Evolutionary conservation across 2,797 vertebrate genomes (phyloP), one percentile per base, ranked within the genome.

Genomic region (Paguma larvata): DNA sequence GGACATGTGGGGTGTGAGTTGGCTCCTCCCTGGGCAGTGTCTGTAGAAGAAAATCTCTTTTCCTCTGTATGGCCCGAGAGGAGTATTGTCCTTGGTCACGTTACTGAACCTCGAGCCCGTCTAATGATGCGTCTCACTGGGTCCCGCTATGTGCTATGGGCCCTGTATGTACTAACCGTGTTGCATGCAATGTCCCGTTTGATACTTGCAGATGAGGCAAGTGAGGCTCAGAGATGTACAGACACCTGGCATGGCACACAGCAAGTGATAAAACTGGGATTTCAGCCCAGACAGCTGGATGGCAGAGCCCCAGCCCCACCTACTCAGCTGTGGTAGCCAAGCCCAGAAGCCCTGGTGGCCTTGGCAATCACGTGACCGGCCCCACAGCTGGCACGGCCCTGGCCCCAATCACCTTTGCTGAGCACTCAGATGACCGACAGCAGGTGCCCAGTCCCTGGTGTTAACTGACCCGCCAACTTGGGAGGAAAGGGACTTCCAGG

Each of bases 61-160:
- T 59, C 23, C n/a, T 82, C 53, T 46, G 32, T 15, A 3, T 1
- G 10, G 2, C 19, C 62, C 0, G 3, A 1, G 5, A 1, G 8
- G 51, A 32, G 38, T 10, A 21, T 2, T 48, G 38, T 2, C 12
- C 38, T 78, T 18, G 65, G 72, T 88, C 12, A 46, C 0, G 0
- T 0, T 3, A 3, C 41, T 91, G 68, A 51, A 27, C 25, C 11
- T 63, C 63, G 44, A 9, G 14, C 80, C 70, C 0, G 0, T 0
- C 11, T 46, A 48, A 30, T 6, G 46, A 78, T 0, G 25, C 56
- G 0, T 10, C 25, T 34, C 44, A 18, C 3, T 1, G 18, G 70
- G 53, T 56, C 72, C 18, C 65, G 44, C 14, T 27, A 6, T 3
- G 7, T 62, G 59, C 30, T 48, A 1, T 0, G 56, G 41, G 34